Evolutionary conservation across 37 sponge, comb jelly and placozoan species (phyloP).

Genomic region (Beroe ovata): DNA sequence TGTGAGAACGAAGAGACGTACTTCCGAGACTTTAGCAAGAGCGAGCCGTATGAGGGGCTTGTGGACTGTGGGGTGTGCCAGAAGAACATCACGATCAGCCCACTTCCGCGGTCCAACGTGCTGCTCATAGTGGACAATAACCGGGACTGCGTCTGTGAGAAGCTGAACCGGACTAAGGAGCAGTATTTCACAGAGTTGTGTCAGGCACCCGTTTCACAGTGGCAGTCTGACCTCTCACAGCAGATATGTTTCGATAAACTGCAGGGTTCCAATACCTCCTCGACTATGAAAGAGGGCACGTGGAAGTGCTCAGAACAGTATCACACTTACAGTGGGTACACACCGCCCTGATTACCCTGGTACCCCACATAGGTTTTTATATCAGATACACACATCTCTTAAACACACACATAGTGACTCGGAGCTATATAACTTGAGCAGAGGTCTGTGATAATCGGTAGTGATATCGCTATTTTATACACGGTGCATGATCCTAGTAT

Average conservation of each 20-base stretch:
- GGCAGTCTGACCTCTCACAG: constrained; percentile 26
- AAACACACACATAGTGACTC: too few relatives aligned
- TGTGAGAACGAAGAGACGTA: constrained; percentile 5
- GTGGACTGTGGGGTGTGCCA: constrained; percentile 42
- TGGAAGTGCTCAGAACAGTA: constrained; percentile 49
- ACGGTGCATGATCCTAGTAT: too few relatives aligned
- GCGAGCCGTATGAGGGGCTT: neutral
- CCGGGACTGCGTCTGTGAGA: constrained; percentile 44
- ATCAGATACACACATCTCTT: too few relatives aligned
- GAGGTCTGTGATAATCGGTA: too few relatives aligned
- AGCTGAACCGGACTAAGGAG: neutral
- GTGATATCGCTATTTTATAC: too few relatives aligned
- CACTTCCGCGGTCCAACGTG: constrained; percentile 24
- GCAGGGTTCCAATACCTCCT: neutral
- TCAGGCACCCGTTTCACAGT: constrained; percentile 17
- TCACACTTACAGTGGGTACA: neutral
- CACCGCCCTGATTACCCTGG: neutral
- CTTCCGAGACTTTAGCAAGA: constrained; percentile 4
- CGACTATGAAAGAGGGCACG: neutral
- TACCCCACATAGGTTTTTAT: neutral
- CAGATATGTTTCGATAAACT: constrained; percentile 37
- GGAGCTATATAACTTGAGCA: too few relatives aligned
- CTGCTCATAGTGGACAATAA: constrained; percentile 57
- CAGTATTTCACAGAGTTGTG: neutral
- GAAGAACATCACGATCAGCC: constrained; percentile 43